Base-by-base conservation (phyloP, 2,113 vertebrate genomes). In the Chlamydotis undulata region DNA sequence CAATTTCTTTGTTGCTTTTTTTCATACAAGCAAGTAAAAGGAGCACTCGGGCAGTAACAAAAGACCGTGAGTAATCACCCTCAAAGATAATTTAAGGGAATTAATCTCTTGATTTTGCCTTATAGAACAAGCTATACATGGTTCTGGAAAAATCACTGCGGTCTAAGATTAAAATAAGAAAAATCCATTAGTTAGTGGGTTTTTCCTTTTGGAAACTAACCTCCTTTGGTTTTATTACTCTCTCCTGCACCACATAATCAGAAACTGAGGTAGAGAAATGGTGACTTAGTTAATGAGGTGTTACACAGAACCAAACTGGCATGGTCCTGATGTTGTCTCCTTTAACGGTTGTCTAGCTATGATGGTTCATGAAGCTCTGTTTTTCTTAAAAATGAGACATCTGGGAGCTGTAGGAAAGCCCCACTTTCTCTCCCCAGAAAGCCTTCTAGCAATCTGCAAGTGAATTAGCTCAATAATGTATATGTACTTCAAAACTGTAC, bases 221-320 rank as follows among this genome's bases (percentile, higher is more conserved):
- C 59, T 64, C 45, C 53, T 84, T 92, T 91, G 88, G 71, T 75
- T 96, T 93, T 84, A 73, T 78, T 92, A 2, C n/a, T 90, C 67
- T 76, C 52, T 91, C 89, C 80, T 91, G 81, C 74, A 85, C 83
- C 86, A 87, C 89, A 29, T 41, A 45, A 82, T 69, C 77, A 64
- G 86, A 84, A 92, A 63, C 28, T 89, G 96, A 96, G 95, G 94
- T 94, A 96, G 95, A 89, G 86, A 84, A 95, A 31, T 25, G 73
- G 57, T 91, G 90, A 26, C 83, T 87, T 73, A 24, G 47, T 76
- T 78, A 71, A 45, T 53, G 93, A 93, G 67, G 41, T 84, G 74
- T 69, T 59, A 16, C 12, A 47, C 59, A 88, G 89, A 94, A 82
- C n/a, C 49, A 52, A 83, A 71, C 39, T 45, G 64, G 50, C 59